Base-by-base conservation (phyloP, 2,797 vertebrate species). In the Pyrocephalus nanus region DNA sequence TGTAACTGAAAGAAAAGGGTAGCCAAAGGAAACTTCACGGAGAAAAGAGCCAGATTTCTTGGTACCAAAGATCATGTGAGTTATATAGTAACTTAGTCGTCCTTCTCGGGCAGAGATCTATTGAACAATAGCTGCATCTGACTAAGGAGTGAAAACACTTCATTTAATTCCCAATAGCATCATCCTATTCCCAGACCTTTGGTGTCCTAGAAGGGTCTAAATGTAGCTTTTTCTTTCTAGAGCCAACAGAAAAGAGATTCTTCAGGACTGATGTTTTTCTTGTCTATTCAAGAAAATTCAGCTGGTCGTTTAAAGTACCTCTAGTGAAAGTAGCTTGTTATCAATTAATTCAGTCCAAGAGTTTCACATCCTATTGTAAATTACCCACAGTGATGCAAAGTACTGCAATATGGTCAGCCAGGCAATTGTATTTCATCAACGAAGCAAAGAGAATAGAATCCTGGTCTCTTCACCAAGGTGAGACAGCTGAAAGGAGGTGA, bases 331-430 rank as follows among this genome's bases (percentile, higher is more conserved):
- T 53, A 79, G 23, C 50, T 65, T 84, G 6, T 64, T 64, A 66
- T 32, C 40, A 45, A 32, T 60, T 34, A 74, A 38, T 22, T 70
- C 9, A 1, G 29, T 34, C 20, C 45, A 75, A 53, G 36, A 90
- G 6, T 30, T 76, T 84, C 53, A 36, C 9, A 11, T 62, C 36
- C 27, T 47, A 3, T 16, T 47, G 15, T 71, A 61, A 84, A 36
- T 72, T n/a, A 70, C 8, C 8, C 20, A 8, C 6, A 29, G 43
- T 32, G 27, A 9, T 21, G 34, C 2, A 4, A 40, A 1, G 1
- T 88, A 27, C 54, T 69, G 48, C 34, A 29, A 13, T 20, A 15
- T 75, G 55, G 18, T 58, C 86, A 88, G 40, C 13, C n/a, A 88
- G 45, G 38, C n/a, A 74, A 40, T 57, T 71, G 2, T 8, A 65